phyloP scores from a whole-genome alignment of 2,888 invertebrate species.

The Lithophane semibrunnea region DNA sequence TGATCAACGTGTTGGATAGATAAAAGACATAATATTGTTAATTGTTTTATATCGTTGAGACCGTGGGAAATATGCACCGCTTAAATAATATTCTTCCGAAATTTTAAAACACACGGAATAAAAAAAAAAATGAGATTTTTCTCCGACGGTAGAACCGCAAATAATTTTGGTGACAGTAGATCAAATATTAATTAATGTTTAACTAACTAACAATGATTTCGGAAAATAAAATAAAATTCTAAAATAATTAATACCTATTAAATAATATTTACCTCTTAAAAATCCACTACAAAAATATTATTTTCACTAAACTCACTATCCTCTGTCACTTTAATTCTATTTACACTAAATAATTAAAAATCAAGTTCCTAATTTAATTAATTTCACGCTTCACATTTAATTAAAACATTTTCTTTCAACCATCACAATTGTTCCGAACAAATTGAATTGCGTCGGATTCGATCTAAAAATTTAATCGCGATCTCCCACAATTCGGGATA shows the following conservation, averaged over 20 bases:
- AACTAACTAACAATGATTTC: not conserved
- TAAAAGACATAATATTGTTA: no score
- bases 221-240: no score
- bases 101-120: accelerated
- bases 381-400: constrained; percentile 50
- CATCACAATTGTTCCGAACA: constrained; percentile 57
- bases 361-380: constrained; percentile 36
- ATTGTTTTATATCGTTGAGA: not conserved
- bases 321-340: constrained; percentile 58
- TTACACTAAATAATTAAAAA: constrained; percentile 48
- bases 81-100: not conserved
- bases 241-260: not conserved
- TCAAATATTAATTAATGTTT: not conserved
- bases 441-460: constrained; percentile 46
- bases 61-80: not conserved
- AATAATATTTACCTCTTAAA: constrained; percentile 63
- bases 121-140: not conserved
- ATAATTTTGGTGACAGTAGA: not conserved
- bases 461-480: constrained; percentile 64
- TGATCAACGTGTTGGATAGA: not conserved
- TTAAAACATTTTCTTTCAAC: constrained; percentile 41
- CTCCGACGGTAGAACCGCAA: not conserved
- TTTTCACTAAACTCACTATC: constrained; percentile 58
- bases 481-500: constrained; percentile 63
- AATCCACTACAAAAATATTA: constrained; percentile 54